phyloP scores from a whole-genome alignment of 1,140 invertebrate species.

The Zaprionus ghesquierei region DNA sequence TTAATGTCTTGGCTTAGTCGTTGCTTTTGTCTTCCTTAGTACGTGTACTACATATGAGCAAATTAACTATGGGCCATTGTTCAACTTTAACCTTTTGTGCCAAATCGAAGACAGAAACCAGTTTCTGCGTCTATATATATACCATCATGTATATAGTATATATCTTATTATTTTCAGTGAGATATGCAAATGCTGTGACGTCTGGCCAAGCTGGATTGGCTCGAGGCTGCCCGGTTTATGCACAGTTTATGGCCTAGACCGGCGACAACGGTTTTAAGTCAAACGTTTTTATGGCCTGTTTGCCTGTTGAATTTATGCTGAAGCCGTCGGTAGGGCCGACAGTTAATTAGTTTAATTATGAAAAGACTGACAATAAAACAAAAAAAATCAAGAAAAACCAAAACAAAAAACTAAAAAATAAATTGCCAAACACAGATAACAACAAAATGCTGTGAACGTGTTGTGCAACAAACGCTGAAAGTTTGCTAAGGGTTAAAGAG shows the following conservation, averaged over 20 bases:
- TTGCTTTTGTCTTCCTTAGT: constrained; percentile 25
- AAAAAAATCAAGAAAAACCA: constrained; percentile 1
- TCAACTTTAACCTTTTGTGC: constrained; percentile 70
- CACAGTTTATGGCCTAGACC: constrained; percentile 67
- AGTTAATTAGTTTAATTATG: constrained; percentile 72
- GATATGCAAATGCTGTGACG: constrained; percentile 62
- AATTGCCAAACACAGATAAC: constrained; percentile 28
- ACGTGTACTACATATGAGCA: constrained; percentile 17
- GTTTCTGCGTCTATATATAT: constrained; percentile 45
- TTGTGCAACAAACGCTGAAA: constrained; percentile 29
- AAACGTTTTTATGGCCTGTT: constrained; percentile 52
- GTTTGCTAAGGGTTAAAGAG: constrained; percentile 21
- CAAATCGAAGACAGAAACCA: constrained; percentile 49
- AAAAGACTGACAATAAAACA: constrained; percentile 4
- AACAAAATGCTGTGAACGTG: constrained; percentile 8
- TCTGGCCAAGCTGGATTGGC: background rate
- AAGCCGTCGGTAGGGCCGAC: constrained; percentile 44
- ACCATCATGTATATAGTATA: background rate
- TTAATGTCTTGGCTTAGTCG: constrained; percentile 33
- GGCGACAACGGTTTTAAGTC: constrained; percentile 55
- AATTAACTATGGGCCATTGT: constrained; percentile 51
- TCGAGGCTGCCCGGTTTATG: constrained; percentile 61
- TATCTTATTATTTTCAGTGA: background rate
- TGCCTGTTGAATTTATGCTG: constrained; percentile 50
- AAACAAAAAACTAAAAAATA: constrained; percentile 7